Evolutionary conservation across 2,113 vertebrate species (phyloP).

Genomic region (Bucco capensis): DNA sequence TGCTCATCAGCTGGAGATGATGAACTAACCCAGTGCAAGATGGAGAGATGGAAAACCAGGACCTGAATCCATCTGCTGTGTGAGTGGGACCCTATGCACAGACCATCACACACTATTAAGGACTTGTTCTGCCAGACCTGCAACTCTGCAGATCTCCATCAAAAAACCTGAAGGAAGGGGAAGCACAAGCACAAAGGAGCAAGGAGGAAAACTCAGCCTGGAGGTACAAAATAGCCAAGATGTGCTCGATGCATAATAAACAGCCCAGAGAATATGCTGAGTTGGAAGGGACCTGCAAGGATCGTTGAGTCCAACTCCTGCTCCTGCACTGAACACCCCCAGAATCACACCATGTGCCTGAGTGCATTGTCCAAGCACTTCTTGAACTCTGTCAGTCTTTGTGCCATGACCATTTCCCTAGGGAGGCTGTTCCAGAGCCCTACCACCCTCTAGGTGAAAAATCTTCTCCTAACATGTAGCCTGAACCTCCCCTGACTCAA

Average conservation of each 20-base stretch:
- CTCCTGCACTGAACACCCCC: too few species aligned
- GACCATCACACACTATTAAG: fast-evolving
- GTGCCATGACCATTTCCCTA: too few species aligned
- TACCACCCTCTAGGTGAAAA: too few species aligned
- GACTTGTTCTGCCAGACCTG: background rate
- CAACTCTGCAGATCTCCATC: background rate
- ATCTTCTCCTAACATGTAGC: too few species aligned
- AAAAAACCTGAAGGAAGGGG: background rate
- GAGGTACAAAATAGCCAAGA: background rate
- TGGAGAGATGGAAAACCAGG: background rate
- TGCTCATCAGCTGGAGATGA: background rate
- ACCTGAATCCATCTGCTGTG: background rate
- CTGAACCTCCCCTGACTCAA: too few species aligned
- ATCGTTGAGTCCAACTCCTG: too few species aligned
- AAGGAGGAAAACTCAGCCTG: background rate
- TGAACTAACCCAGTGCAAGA: background rate
- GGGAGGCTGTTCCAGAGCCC: too few species aligned
- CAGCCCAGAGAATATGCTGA: too few species aligned
- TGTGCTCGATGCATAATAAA: fast-evolving
- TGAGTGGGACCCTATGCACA: fast-evolving
- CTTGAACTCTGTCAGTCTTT: too few species aligned
- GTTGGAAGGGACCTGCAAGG: too few species aligned
- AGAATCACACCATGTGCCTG: too few species aligned
- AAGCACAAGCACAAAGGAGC: background rate
- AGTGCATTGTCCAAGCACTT: too few species aligned